Base-by-base conservation (phyloP, 2,797 vertebrate genomes). In the Esox lucius region DNA sequence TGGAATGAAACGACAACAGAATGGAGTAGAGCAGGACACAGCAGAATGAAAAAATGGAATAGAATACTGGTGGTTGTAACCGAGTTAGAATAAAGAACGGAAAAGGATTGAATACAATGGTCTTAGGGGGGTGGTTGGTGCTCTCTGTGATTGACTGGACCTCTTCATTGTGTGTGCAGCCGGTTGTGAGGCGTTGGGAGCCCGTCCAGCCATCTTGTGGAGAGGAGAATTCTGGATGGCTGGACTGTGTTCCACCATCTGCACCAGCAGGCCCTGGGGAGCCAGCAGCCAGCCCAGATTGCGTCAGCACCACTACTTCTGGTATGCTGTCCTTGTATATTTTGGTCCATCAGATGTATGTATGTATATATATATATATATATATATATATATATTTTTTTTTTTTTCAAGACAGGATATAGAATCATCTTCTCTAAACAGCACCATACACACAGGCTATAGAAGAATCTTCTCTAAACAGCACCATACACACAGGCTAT, bases 121-220 rank as follows among this genome's bases (percentile, higher is more conserved):
- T 28, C 6, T 16, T n/a, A 2, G 4, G 33, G 35, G 4, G 17
- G 17, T 49, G 42, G 67, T 7, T 3, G 67, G 81, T 87, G 85
- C 88, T 89, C 17, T 59, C 83, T 86, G 86, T 72, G 78, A 77
- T 71, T 84, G 83, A 80, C 78, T 83, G 77, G 75, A 82, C 83
- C 79, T 80, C 82, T 13, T 59, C 88, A 35, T 59, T 86, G 90
- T 89, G 89, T 88, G 89, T 92, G 90, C 89, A 90, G 90, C 88
- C 88, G 89, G 89, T 84, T 82, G 88, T 86, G 81, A 83, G 84
- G 83, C 88, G 90, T 85, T 76, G 84, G 88, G 88, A 92, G 88
- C 87, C 81, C 80, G 81, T 90, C 89, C 91, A 92, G 90, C 78
- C 91, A 89, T 92, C 91, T 92, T 91, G 90, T 90, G 87, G 87